Conservation (phyloP, 1,140 invertebrate genomes). For the Aphidius ervi region DNA sequence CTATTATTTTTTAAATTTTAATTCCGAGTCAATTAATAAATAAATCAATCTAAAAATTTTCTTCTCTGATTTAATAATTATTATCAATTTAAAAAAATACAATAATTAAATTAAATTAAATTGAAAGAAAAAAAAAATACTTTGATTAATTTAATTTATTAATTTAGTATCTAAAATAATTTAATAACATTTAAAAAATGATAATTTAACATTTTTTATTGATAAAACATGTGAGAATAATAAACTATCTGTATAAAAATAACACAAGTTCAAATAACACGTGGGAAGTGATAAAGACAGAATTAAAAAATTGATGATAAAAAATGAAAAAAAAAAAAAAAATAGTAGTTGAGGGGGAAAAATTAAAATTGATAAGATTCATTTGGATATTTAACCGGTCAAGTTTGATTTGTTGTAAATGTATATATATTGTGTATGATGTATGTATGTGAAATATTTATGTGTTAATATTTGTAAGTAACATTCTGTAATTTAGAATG, state of each 20-base stretch:
- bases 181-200: too few species aligned
- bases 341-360: neutral
- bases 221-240: neutral
- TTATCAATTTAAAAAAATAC: too few species aligned
- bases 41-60: neutral
- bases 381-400: constrained; percentile 1
- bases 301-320: neutral
- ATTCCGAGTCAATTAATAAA: neutral
- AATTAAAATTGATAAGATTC: constrained; percentile 1
- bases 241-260: too few species aligned
- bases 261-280: too few species aligned
- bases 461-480: too few species aligned
- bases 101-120: too few species aligned
- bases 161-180: too few species aligned
- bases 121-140: too few species aligned
- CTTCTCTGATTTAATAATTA: too few species aligned
- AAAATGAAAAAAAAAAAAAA: neutral
- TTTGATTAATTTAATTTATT: too few species aligned
- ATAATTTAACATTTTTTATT: neutral
- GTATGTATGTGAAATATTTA: neutral
- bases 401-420: neutral
- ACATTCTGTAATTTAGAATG: neutral
- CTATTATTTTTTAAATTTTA: neutral
- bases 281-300: too few species aligned
- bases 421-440: neutral